Percentiles rank a stretch among this genome's conserved stretches.
phyloP scores from a whole-genome alignment of 2,797 vertebrate species.

The Thaleichthys pacificus region DNA sequence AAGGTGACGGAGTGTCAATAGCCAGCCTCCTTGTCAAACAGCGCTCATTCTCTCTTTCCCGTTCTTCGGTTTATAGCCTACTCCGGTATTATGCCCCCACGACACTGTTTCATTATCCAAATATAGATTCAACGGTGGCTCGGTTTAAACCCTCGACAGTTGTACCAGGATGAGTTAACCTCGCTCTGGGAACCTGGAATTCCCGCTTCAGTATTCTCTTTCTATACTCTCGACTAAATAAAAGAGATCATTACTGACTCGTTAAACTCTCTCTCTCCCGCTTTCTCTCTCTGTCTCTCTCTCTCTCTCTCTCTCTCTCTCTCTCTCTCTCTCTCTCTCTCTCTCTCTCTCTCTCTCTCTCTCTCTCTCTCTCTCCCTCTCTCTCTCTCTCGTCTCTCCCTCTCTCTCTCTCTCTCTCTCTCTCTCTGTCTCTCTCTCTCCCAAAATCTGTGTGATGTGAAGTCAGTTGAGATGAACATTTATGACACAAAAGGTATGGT shows the following conservation, averaged over 20 bases:
- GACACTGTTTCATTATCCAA: conserved; percentile 8
- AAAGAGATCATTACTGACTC: not conserved
- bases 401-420: too few species aligned
- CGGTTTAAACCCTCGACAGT: not conserved
- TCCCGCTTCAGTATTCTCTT: not conserved
- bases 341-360: too few species aligned
- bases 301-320: too few species aligned
- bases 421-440: too few species aligned
- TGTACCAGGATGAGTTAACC: not conserved
- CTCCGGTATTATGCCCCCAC: not conserved
- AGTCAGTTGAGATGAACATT: too few species aligned
- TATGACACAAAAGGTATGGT: too few species aligned
- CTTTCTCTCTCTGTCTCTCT: too few species aligned
- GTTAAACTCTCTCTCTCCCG: too few species aligned
- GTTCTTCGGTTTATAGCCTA: conserved; percentile 11
- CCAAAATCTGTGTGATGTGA: too few species aligned
- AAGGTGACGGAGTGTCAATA: conserved; percentile 42
- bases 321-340: too few species aligned
- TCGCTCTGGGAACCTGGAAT: not conserved
- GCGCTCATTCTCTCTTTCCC: conserved; percentile 27
- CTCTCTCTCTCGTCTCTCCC: too few species aligned
- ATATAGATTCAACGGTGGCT: not conserved
- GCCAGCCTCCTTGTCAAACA: conserved; percentile 9
- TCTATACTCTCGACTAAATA: not conserved
- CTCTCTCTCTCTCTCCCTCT: too few species aligned